phyloP scores from a whole-genome alignment of 2,888 invertebrate species.

The Invenusta paracnida region DNA sequence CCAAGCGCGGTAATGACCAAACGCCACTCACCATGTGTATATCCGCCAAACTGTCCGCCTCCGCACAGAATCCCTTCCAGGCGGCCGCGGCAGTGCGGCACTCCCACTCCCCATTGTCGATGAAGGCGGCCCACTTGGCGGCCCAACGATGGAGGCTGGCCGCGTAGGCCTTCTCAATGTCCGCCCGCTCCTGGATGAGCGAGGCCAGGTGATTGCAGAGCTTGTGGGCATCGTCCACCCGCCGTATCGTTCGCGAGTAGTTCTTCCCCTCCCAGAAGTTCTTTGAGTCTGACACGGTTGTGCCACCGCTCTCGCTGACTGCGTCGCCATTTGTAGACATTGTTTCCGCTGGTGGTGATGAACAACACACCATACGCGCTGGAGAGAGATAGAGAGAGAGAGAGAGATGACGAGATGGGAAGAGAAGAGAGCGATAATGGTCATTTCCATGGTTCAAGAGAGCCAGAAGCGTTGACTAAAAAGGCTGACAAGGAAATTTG shows the following conservation, averaged over 20 bases:
- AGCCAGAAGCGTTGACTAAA: no score
- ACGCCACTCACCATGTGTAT: constrained; percentile 68
- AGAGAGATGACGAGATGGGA: no score
- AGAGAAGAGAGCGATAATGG: no score
- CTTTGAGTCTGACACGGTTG: constrained; percentile 66
- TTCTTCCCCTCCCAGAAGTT: constrained; percentile 98
- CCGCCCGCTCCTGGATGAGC: constrained; percentile 83
- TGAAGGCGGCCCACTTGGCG: constrained; percentile 93
- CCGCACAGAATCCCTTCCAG: constrained; percentile 88
- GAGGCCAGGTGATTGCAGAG: constrained; percentile 83
- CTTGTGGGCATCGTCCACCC: constrained; percentile 90
- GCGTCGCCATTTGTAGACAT: background rate
- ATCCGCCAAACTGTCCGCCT: constrained; percentile 85
- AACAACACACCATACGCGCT: constrained; percentile 21
- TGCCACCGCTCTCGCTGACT: background rate
- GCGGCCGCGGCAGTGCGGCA: constrained; percentile 95
- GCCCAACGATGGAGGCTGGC: constrained; percentile 88
- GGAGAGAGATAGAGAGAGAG: no score
- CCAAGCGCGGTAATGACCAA: constrained; percentile 63
- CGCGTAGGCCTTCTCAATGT: constrained; percentile 93
- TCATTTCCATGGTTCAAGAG: no score
- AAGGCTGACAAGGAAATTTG: no score
- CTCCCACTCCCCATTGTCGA: constrained; percentile 85
- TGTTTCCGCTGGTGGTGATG: background rate
- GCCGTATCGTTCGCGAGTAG: constrained; percentile 87